These are phyloP conservation scores for Ormyrus pomaceus DNA, from an alignment of 2,888 invertebrate genomes.

Conservation along the genomic window DNA sequence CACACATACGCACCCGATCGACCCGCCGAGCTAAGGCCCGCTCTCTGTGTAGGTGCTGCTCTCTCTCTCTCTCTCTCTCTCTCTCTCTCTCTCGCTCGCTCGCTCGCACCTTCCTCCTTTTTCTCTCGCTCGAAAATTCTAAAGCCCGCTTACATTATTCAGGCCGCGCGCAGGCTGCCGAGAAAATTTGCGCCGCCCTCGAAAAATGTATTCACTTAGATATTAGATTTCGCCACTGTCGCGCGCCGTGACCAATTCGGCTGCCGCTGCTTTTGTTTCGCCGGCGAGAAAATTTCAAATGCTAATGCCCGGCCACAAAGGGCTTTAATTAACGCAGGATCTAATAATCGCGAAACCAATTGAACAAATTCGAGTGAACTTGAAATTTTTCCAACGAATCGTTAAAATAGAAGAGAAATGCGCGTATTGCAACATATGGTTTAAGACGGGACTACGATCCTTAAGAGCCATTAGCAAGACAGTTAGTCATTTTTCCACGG, in stretches of 20 bases:
- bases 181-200: constrained; percentile 16
- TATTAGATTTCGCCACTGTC: constrained; percentile 44
- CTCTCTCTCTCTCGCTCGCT: constrained; percentile 45
- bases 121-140: constrained; percentile 63
- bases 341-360: constrained; percentile 31
- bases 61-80: constrained; percentile 53
- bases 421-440: too few relatives aligned
- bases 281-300: constrained; percentile 34
- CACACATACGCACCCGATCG: constrained; percentile 66
- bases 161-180: constrained; percentile 45
- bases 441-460: too few relatives aligned
- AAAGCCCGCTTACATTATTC: constrained; percentile 68
- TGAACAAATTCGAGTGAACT: too few relatives aligned
- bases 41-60: constrained; percentile 61
- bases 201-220: constrained; percentile 32
- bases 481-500: too few relatives aligned
- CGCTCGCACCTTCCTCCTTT: constrained; percentile 42
- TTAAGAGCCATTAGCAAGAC: too few relatives aligned
- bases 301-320: constrained; percentile 21
- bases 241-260: neutral
- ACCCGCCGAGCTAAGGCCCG: constrained; percentile 29
- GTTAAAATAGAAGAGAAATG: too few relatives aligned
- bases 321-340: constrained; percentile 26
- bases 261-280: constrained; percentile 24
- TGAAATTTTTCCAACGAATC: too few relatives aligned